A percentile compares a stretch with the other conserved stretches of the same genome.
phyloP scores from a whole-genome alignment of 2,888 invertebrate species.

The Orchesellides sinensis region DNA sequence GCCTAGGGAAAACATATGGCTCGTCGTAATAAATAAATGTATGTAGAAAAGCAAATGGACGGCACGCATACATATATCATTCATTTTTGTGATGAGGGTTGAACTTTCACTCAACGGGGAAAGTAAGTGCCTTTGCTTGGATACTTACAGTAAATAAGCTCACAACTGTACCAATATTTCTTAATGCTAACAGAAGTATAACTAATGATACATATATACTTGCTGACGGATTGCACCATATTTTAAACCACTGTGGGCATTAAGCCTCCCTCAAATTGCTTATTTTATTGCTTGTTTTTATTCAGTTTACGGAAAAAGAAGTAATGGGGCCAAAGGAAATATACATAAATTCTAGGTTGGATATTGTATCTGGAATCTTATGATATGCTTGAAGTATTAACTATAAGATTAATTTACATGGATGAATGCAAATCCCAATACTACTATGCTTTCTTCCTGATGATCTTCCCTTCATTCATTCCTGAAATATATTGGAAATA shows the following conservation, averaged over 20 bases:
- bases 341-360: background rate
- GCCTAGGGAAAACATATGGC: background rate
- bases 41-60: background rate
- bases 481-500: too few species aligned
- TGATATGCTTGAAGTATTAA: too few species aligned
- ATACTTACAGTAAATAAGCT: too few species aligned
- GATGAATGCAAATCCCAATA: too few species aligned
- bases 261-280: background rate
- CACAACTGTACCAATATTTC: too few species aligned
- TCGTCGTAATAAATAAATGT: background rate
- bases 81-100: background rate
- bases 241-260: constrained; percentile 3
- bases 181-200: too few species aligned
- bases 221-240: background rate
- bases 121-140: too few species aligned
- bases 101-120: background rate
- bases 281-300: background rate
- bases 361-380: background rate
- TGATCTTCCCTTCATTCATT: too few species aligned
- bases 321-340: background rate
- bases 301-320: background rate
- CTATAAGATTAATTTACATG: too few species aligned
- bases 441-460: too few species aligned
- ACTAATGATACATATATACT: constrained; percentile 8
- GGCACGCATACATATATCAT: background rate